phyloP scores from a whole-genome alignment of 2,113 vertebrate species.

The Platichthys stellatus region DNA sequence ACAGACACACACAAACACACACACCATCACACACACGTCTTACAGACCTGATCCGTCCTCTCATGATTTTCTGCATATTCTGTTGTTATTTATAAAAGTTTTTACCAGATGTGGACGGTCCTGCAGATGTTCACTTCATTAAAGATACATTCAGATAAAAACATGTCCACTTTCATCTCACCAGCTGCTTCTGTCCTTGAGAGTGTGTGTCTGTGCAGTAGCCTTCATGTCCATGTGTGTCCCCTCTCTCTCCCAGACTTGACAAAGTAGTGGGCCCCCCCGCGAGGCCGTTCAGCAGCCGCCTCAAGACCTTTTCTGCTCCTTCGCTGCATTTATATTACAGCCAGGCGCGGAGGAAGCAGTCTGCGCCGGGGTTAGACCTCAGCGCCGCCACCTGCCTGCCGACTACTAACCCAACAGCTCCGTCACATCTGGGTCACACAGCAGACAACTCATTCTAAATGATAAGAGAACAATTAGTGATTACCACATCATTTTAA shows the following conservation, averaged over 20 bases:
- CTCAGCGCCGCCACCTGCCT: conserved; percentile 23
- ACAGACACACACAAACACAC: conserved; percentile 6
- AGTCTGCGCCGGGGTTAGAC: conserved; percentile 77
- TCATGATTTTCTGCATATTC: background rate
- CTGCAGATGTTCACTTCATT: too few relatives aligned
- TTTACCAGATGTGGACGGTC: too few relatives aligned
- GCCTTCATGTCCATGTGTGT: conserved; percentile 35
- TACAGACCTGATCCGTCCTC: too few relatives aligned
- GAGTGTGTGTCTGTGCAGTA: conserved; percentile 27
- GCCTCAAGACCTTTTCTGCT: conserved; percentile 82
- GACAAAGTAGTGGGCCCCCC: conserved; percentile 83
- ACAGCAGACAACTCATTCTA: background rate
- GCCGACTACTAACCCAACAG: conserved; percentile 31
- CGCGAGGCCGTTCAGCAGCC: conserved; percentile 74
- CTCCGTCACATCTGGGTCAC: conserved; percentile 33
- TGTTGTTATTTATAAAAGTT: background rate
- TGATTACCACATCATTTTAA: background rate
- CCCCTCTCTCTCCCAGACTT: conserved; percentile 78
- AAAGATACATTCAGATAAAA: too few relatives aligned
- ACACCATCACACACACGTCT: background rate
- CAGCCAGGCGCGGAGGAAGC: conserved; percentile 80
- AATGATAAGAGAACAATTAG: background rate
- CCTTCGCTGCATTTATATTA: conserved; percentile 83
- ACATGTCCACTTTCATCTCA: too few relatives aligned
- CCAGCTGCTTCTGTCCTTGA: background rate